Base-by-base conservation (phyloP, 2,888 invertebrate genomes). In the Hypomecis punctinalis region DNA sequence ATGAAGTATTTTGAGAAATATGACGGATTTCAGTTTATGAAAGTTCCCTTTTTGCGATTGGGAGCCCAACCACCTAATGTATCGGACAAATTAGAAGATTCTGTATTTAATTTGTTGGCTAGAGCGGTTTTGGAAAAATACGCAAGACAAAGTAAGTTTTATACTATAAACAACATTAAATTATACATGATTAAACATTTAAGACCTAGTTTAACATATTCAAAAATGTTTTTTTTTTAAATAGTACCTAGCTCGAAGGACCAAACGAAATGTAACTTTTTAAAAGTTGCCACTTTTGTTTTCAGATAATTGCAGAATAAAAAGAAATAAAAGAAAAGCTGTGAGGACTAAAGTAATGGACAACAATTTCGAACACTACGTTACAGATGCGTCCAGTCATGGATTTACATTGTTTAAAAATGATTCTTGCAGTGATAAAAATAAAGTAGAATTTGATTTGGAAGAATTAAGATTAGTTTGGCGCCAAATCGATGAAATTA, bases 1-100 rank as follows among this genome's bases (percentile, higher is more conserved):
- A 93, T 82, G 56, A 56, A 71, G n/a, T 74, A 90, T 39, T 88
- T 87, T 69, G 71, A 78, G 5, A 77, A 77, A 51, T 76, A 81
- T 61, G 79, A 90, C 23, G 89, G 86, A 0, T 75, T 76, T 36
- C 77, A 82, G 47, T 94, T 94, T 75, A 84, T 96, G 64, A 91
- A 84, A 51, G 87, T 95, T 35, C 95, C 96, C 0, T 96, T 97
- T 84, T 83, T 97, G 77, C 93, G 97, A 72, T 78, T 97, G 63
- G 96, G 96, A 1, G 95, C 96, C 55, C 97, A 97, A 77, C 94
- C 95, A 72, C 93, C 95, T 0, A 88, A 88, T n/a, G 81, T 87
- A 6, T 87, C 89, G 45, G 95, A 95, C 89, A 81, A 83, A 36
- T 80, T 89, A 45, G 90, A 94, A 82, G 85, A 92, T 52, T 80